Base-by-base conservation (phyloP, 2,888 invertebrate species). In the Cataglyphis albicans region DNA sequence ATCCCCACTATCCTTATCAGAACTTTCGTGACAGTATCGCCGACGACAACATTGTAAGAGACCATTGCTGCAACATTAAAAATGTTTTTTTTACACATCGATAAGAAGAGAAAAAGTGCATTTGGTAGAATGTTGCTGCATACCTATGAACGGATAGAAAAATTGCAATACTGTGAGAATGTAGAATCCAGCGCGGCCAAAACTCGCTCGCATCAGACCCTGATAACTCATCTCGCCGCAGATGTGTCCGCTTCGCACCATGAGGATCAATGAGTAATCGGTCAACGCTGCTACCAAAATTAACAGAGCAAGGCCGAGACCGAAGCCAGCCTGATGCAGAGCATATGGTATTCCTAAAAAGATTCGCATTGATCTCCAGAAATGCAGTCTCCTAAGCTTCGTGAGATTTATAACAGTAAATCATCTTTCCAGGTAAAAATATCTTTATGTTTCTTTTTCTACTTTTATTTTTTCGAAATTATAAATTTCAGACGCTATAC, bases 31-130 rank as follows among this genome's bases (percentile, higher is more conserved):
- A 98, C 96, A 0, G 98, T 98, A 93, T 98, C 98, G 29, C 98
- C 98, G 44, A 98, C 98, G 29, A 98, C 98, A 25, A 98, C 97
- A 94, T 98, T 98, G 94, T 98, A 98, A 82, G 98, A 98, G 83
- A 98, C 97, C 98, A 98, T 98, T 10, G 98, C 98, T 98, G 95
- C 3, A 91, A 87, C n/a, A 15, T 15, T 55, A 29, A 59, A 67
- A 63, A 1, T 12, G 5, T 9, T 72, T 38, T 10, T 48, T 48
- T 48, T 18, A 48, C 35, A 74, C 12, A 18, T 10, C 32, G 12
- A 41, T 64, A 70, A n/a, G 52, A 6, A 7, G 7, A 7, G n/a
- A n/a, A 52, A n/a, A n/a, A 52, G 2, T 3, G 7, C n/a, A 52
- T 52, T n/a, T n/a, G 15, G 15, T 48, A 52, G 52, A 35, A 21